Conservation (phyloP, 2,797 vertebrate genomes). For the Lateolabrax maculatus region DNA sequence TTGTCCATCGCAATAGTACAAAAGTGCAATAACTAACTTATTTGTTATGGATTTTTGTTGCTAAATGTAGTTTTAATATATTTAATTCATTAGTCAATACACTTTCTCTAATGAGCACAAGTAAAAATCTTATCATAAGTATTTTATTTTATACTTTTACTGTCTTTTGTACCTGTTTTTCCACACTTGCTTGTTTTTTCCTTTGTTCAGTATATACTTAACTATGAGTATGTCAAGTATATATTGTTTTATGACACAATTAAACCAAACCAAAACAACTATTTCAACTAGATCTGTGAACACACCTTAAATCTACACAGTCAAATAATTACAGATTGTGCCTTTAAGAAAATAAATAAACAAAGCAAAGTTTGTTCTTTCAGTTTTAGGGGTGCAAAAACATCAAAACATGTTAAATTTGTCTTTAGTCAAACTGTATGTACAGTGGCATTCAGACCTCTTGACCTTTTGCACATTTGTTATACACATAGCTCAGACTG, state of each 20-base stretch:
- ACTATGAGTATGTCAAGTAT: background rate
- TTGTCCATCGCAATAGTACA: no score
- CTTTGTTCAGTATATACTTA: background rate
- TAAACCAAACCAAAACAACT: background rate
- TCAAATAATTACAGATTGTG: background rate
- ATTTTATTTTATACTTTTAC: background rate
- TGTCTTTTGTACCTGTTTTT: background rate
- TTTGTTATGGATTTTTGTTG: background rate
- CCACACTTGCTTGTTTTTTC: background rate
- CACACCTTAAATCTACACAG: background rate
- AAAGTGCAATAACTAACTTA: background rate
- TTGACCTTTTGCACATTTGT: slow-evolving; percentile 52
- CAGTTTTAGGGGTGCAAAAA: slow-evolving; percentile 27
- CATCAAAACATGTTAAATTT: slow-evolving; percentile 32
- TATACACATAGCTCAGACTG: slow-evolving; percentile 25
- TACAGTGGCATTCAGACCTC: slow-evolving; percentile 46
- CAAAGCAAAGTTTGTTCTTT: slow-evolving; percentile 4
- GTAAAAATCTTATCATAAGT: background rate
- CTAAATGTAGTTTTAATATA: background rate
- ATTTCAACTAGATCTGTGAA: background rate
- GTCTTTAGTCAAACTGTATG: slow-evolving; percentile 19
- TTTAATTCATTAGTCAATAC: background rate
- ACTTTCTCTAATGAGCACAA: background rate
- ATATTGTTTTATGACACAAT: background rate
- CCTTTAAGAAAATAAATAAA: slow-evolving; percentile 14